Evolutionary conservation across 2,888 invertebrate species (phyloP).

Genomic region (Caenorhabditis angaria): DNA sequence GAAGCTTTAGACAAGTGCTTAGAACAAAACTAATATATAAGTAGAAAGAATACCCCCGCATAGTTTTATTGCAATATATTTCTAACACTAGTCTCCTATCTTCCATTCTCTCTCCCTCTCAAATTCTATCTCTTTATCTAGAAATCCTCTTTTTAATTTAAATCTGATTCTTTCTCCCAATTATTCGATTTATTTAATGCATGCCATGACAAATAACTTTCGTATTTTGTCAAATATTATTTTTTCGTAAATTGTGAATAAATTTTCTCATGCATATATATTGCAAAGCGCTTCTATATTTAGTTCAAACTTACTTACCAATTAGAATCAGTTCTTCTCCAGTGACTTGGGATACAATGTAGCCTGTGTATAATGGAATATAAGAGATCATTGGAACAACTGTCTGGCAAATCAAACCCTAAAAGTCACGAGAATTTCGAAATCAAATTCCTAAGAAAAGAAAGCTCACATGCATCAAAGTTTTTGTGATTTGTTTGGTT

Average conservation of each 20-base stretch:
- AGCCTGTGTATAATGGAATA: background rate
- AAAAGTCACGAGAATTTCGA: background rate
- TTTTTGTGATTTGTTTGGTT: background rate
- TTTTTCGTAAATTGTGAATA: constrained; percentile 20
- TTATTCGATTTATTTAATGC: background rate
- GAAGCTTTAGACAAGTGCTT: constrained; percentile 36
- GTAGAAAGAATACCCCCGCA: background rate
- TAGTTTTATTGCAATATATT: constrained; percentile 2
- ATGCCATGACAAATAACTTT: constrained; percentile 2
- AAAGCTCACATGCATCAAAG: background rate
- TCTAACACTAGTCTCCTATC: background rate
- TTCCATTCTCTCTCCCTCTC: too few relatives aligned
- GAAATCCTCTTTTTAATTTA: too few relatives aligned
- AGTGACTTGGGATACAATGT: background rate
- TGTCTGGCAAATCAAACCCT: background rate
- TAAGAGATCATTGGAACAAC: background rate
- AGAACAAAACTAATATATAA: background rate
- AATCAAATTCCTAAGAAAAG: too few relatives aligned
- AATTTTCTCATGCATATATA: constrained; percentile 7
- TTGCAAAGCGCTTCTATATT: too few relatives aligned
- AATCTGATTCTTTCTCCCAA: too few relatives aligned
- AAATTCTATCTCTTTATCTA: too few relatives aligned
- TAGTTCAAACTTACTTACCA: background rate
- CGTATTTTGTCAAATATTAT: background rate
- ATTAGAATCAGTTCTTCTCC: background rate